Evolutionary conservation across 2,113 vertebrate species (phyloP).

Genomic region (Barnardius zonarius): DNA sequence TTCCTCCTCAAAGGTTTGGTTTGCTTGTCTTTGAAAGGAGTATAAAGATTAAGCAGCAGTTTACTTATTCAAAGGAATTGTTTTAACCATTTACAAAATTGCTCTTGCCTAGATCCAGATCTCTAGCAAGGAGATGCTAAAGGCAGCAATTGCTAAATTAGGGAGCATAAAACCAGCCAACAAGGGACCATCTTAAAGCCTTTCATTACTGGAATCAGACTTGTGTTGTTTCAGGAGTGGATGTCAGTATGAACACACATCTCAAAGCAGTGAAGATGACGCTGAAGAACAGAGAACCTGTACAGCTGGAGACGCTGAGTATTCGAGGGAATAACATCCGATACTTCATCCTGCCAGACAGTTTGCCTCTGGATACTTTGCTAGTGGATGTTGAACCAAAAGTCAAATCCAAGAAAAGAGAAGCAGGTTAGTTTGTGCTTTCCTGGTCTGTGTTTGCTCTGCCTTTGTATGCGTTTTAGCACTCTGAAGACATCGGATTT

Average conservation of each 20-base stretch:
- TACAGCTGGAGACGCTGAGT: slow-evolving; percentile 93
- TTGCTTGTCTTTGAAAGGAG: not conserved
- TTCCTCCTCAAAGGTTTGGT: not conserved
- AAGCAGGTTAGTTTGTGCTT: slow-evolving; percentile 85
- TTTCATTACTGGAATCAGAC: not conserved
- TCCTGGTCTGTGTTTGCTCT: not conserved
- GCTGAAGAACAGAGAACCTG: slow-evolving; percentile 95
- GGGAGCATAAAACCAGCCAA: not conserved
- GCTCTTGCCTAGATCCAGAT: not conserved
- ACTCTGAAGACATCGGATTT: not conserved
- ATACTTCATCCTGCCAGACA: slow-evolving; percentile 97
- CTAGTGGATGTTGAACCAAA: slow-evolving; percentile 98
- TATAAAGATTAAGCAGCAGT: not conserved
- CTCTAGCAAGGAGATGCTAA: not conserved
- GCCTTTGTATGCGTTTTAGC: not conserved
- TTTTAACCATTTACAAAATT: not conserved
- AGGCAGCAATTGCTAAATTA: not conserved
- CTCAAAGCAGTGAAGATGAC: slow-evolving; percentile 99
- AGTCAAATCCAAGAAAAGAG: slow-evolving; percentile 98
- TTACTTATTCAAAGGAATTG: not conserved
- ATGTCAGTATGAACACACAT: slow-evolving; percentile 99
- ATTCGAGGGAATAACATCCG: slow-evolving; percentile 99
- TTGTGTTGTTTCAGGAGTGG: slow-evolving; percentile 79
- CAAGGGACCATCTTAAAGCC: not conserved
- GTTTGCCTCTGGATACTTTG: slow-evolving; percentile 94